Conservation (phyloP, 2,113 vertebrate genomes). For the Oreochromis spilurus region DNA sequence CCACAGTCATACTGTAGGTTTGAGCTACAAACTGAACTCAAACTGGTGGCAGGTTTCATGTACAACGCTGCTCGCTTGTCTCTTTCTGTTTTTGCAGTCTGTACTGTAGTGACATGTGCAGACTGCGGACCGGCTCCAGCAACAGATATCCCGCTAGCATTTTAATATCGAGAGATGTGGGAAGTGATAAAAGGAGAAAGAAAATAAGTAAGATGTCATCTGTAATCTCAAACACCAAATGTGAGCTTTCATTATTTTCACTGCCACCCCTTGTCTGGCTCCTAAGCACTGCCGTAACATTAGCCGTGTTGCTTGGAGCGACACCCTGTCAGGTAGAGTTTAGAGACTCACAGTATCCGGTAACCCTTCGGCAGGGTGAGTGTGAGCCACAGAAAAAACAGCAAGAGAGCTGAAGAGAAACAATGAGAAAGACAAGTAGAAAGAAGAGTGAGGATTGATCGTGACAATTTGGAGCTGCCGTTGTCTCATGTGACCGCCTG, state of each 20-base stretch:
- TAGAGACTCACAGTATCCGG: slow-evolving; percentile 53
- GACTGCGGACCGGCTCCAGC: background rate
- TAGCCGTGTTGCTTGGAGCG: slow-evolving; percentile 59
- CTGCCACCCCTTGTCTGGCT: slow-evolving; percentile 9
- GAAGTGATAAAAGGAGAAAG: slow-evolving; percentile 52
- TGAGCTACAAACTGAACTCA: slow-evolving; percentile 24
- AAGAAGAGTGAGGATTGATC: slow-evolving; percentile 32
- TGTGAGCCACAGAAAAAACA: slow-evolving; percentile 21
- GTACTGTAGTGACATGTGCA: background rate
- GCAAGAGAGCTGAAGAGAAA: background rate
- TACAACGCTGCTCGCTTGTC: slow-evolving; percentile 9
- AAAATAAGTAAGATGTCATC: slow-evolving; percentile 69
- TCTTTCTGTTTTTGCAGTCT: background rate
- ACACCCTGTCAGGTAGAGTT: slow-evolving; percentile 66
- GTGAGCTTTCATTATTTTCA: slow-evolving; percentile 38
- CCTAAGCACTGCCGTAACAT: slow-evolving; percentile 54
- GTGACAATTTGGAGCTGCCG: slow-evolving; percentile 24
- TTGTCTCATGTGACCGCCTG: slow-evolving; percentile 24
- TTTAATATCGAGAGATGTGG: slow-evolving; percentile 44
- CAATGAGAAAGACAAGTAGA: slow-evolving; percentile 34
- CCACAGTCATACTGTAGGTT: slow-evolving; percentile 12
- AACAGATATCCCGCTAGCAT: background rate
- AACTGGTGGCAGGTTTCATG: slow-evolving; percentile 44
- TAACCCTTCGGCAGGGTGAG: slow-evolving; percentile 17
- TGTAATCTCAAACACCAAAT: slow-evolving; percentile 63